phyloP scores from a whole-genome alignment of 2,113 vertebrate genomes.

The Ranitomeya imitator region DNA sequence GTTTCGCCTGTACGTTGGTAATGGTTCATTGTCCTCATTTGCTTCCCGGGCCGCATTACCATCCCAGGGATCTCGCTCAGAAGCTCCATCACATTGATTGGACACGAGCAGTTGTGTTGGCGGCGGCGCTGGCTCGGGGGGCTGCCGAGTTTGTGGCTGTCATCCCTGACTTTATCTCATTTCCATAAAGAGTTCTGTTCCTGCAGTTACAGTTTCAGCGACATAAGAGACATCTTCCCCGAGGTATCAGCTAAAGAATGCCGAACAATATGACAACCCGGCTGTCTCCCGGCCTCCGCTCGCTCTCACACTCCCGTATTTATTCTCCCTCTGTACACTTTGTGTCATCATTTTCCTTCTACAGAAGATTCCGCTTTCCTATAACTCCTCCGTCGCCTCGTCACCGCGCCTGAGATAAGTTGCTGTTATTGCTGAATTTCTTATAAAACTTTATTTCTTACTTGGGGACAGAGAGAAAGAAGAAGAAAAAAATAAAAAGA shows the following conservation, averaged over 20 bases:
- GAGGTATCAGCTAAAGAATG: conserved; percentile 31
- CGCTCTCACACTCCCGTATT: conserved; percentile 18
- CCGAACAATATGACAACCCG: conserved; percentile 41
- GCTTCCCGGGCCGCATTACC: conserved; percentile 30
- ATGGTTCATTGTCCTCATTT: conserved; percentile 21
- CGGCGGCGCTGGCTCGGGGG: conserved; percentile 28
- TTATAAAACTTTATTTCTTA: conserved; percentile 41
- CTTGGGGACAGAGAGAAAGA: background rate
- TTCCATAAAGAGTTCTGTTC: conserved; percentile 49
- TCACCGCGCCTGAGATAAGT: conserved; percentile 10
- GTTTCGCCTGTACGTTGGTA: background rate
- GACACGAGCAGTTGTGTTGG: conserved; percentile 31
- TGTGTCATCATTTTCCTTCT: conserved; percentile 34
- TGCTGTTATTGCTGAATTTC: conserved; percentile 32
- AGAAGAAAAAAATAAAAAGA: background rate
- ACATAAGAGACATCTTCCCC: conserved; percentile 47
- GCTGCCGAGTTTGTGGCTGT: conserved; percentile 39
- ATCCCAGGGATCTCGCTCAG: background rate
- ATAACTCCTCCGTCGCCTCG: background rate
- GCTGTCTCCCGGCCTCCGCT: conserved; percentile 17
- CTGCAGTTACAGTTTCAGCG: conserved; percentile 19
- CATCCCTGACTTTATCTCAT: conserved; percentile 47
- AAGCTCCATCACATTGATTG: conserved; percentile 48
- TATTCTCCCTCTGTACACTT: conserved; percentile 23
- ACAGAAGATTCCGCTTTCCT: conserved; percentile 8